Percentiles rank a stretch among this genome's conserved stretches.
Evolutionary conservation across 1,140 invertebrate species (phyloP).

Genomic region (Drosophila sp.): DNA sequence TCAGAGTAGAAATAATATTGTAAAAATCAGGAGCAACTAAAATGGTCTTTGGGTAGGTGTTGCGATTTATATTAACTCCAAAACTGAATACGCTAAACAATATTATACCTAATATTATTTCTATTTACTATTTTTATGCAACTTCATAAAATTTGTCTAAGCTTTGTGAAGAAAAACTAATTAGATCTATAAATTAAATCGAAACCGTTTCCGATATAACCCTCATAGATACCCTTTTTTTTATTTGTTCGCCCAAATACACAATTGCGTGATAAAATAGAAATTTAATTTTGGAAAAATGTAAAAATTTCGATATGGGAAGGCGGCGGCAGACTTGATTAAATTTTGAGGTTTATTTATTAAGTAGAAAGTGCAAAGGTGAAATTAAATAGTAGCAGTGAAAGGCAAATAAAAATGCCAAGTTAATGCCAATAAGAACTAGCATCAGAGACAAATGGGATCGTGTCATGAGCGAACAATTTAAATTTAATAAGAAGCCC

Average conservation of each 20-base stretch:
- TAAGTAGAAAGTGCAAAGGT: constrained; percentile 44
- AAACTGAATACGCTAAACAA: no score
- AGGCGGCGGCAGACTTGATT: constrained; percentile 29
- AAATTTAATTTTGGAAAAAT: constrained; percentile 28
- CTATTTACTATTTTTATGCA: no score
- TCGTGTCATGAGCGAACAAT: constrained; percentile 45
- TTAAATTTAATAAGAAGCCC: constrained; percentile 58
- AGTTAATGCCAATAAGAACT: constrained; percentile 6
- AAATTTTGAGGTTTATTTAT: constrained; percentile 50
- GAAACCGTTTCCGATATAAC: no score
- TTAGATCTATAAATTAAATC: no score
- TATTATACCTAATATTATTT: no score
- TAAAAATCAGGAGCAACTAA: no score
- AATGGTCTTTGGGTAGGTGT: no score
- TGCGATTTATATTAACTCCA: no score
- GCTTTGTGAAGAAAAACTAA: no score
- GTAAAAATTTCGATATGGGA: constrained; percentile 36
- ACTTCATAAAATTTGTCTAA: no score
- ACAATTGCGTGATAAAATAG: constrained; percentile 41
- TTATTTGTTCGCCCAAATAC: not conserved
- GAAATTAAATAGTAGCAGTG: constrained; percentile 23
- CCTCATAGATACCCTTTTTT: not conserved
- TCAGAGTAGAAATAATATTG: no score
- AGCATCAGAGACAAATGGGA: constrained; percentile 24
- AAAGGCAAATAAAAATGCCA: constrained; percentile 26